Evolutionary conservation across 2,888 invertebrate genomes (phyloP), one percentile per base, ranked within the genome.

Genomic region (Tigriopus californicus): DNA sequence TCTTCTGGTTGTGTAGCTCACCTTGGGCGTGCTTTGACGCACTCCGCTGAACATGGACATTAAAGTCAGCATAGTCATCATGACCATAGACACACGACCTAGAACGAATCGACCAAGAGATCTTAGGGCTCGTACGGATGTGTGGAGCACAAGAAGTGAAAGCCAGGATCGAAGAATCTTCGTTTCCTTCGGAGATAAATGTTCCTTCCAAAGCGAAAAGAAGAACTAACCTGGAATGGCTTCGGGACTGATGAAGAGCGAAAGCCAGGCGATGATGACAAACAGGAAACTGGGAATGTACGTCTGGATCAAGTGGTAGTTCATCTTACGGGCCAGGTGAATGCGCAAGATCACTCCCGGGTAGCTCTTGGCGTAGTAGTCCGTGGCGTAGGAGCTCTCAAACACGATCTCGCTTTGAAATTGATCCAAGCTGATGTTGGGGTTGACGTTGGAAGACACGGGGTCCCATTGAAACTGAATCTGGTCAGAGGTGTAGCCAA

Each of bases 191-290:
- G 15, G 15, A 46, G 15, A 18, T 46, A 10, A 18, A 46, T 46
- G 46, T n/a, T n/a, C n/a, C n/a, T n/a, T n/a, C n/a, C 5, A 44
- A 44, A 18, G 15, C n/a, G 4, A n/a, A 44, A 5, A 44, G 41
- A 15, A 3, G n/a, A 15, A 22, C 22, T 18, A 40, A 46, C 56
- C 56, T 46, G 56, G 56, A 15, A 46, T 46, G n/a, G 18, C 56
- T 20, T 54, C 56, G 46, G 44, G 24, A n/a, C 12, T 18, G 41
- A 56, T 46, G 22, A 56, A 56, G 22, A 56, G 56, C 46, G 56
- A 56, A n/a, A 56, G 44, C 56, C 56, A 56, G 1, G 56, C 41
- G 22, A 56, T n/a, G 24, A 33, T 2, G 25, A 56, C 56, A 42
- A 56, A 44, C 42, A 56, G 18, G 5, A 15, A 15, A 6, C 22